A percentile compares a stretch with the other conserved stretches of the same genome.
phyloP scores from a whole-genome alignment of 92 coral and sea anemone species.

The Epizoanthus illoricatus region DNA sequence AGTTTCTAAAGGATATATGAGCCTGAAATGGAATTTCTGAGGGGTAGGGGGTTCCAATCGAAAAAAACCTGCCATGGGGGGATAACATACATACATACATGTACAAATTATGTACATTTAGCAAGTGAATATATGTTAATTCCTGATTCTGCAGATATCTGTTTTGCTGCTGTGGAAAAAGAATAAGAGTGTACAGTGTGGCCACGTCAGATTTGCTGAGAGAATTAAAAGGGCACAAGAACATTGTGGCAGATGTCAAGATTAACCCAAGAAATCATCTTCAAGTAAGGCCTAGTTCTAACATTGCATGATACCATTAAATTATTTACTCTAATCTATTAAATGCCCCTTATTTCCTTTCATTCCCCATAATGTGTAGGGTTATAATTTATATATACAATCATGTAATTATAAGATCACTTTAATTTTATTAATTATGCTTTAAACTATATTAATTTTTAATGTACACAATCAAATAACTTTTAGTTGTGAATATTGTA shows the following conservation, averaged over 20 bases:
- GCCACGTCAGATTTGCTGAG: conserved; percentile 75
- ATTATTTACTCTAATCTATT: too few relatives aligned
- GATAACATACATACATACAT: too few relatives aligned
- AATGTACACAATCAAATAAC: too few relatives aligned
- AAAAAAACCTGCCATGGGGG: too few relatives aligned
- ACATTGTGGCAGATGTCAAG: conserved; percentile 66
- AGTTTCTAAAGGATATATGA: too few relatives aligned
- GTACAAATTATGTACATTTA: neutral
- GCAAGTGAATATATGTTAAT: neutral
- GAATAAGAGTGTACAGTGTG: conserved; percentile 77
- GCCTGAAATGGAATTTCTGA: too few relatives aligned
- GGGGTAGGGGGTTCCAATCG: too few relatives aligned
- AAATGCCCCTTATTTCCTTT: neutral
- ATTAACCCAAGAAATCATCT: conserved; percentile 72
- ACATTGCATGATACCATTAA: too few relatives aligned
- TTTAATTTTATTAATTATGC: too few relatives aligned
- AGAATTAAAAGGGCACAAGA: conserved; percentile 68
- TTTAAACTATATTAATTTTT: too few relatives aligned
- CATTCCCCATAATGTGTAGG: neutral
- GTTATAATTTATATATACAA: too few relatives aligned
- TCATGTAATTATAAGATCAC: too few relatives aligned
- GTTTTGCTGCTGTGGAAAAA: conserved; percentile 82
- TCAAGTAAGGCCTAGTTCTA: conserved; percentile 56
- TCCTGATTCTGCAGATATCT: conserved; percentile 52
- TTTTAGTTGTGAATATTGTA: neutral